Evolutionary conservation across 2,113 vertebrate species (phyloP), one percentile per base, ranked within the genome.

Genomic region (Nothoprocta perdicaria): DNA sequence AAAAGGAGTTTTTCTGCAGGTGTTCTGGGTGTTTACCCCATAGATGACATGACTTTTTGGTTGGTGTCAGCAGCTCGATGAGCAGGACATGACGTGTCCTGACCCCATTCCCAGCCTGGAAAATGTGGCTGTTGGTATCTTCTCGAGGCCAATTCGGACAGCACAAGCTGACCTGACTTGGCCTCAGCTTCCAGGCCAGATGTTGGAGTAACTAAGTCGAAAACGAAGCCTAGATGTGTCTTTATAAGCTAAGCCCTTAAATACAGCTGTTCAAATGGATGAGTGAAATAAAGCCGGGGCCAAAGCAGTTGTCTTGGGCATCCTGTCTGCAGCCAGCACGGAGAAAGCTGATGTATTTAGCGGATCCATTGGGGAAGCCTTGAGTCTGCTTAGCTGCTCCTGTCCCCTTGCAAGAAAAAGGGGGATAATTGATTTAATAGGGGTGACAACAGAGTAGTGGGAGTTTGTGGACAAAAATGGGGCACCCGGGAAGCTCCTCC

Each of bases 1-100:
- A 95, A 65, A 50, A 73, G 15, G 33, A 55, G 57, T 38, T 48
- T 52, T 80, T 57, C 58, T 76, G 52, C 74, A 53, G 85, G 40
- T 92, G 79, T 15, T 83, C 92, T 95, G 76, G 48, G 65, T 62
- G n/a, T 92, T 57, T 79, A 63, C 35, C 35, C 52, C 38, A 52
- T 22, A 46, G 3, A 9, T 50, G 92, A 66, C 19, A 2, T 9
- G 26, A 16, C n/a, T 52, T 38, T 52, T 29, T 31, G 1, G 14
- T 43, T 45, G n/a, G 62, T 73, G 27, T 86, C 71, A 2, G 10
- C 41, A 71, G 45, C 68, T 84, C 9, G 38, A 26, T 73, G 71
- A 68, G 58, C 92, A 93, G 88, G 69, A 77, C 85, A 4, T 0
- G 0, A 2, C 12, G 13, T 0, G 0, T 69, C 23, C 73, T 2